Evolutionary conservation across 2,888 invertebrate species (phyloP).

Genomic region (Trissolcus japonicus): DNA sequence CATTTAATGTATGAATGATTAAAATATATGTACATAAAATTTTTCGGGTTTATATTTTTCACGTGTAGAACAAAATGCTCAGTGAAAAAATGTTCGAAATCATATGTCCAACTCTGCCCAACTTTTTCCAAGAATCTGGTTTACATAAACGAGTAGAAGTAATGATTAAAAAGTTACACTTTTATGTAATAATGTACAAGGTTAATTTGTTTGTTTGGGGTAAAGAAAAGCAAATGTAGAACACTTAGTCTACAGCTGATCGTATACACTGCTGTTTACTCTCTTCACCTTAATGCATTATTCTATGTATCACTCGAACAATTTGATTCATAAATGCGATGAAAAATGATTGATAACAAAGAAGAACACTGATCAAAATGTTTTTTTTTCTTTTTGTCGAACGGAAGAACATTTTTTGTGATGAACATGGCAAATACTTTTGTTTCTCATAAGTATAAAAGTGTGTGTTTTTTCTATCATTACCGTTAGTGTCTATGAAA

Average conservation of each 20-base stretch:
- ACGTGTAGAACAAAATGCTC: neutral
- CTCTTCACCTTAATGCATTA: conserved; percentile 10
- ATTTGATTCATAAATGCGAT: conserved; percentile 10
- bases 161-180: neutral
- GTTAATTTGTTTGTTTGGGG: conserved; percentile 15
- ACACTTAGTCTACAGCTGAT: conserved; percentile 20
- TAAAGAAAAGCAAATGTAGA: conserved; percentile 24
- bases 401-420: conserved; percentile 20
- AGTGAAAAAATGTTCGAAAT: conserved; percentile 9
- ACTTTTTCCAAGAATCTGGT: too few species aligned
- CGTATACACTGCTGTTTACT: conserved; percentile 7
- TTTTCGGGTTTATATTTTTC: too few species aligned
- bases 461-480: neutral
- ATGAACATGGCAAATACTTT: conserved; percentile 12
- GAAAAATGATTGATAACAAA: neutral
- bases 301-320: conserved; percentile 27
- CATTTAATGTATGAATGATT: conserved; percentile 4
- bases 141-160: neutral
- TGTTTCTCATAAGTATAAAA: neutral
- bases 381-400: neutral
- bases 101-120: conserved; percentile 1
- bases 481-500: conserved; percentile 6
- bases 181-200: too few species aligned
- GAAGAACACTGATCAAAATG: too few species aligned
- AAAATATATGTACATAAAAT: too few species aligned